These are phyloP conservation scores for Epinephelus malabaricus DNA, from an alignment of 2,797 vertebrate species.

Conservation along the genomic window DNA sequence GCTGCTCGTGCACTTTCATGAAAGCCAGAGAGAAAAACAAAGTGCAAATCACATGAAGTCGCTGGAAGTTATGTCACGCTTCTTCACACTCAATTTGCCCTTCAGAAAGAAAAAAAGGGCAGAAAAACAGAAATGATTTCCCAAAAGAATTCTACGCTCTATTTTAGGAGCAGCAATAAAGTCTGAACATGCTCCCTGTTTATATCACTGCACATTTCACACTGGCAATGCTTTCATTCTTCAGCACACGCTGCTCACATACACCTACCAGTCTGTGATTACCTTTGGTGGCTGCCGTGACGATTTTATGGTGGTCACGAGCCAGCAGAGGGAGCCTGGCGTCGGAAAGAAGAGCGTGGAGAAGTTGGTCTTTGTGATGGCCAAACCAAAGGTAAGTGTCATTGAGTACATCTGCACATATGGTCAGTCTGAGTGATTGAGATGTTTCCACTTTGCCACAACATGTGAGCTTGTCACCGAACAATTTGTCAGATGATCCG, in stretches of 20 bases:
- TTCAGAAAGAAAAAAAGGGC: conserved; percentile 25
- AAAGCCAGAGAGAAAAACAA: conserved; percentile 29
- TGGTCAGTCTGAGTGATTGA: conserved; percentile 2
- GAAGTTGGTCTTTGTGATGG: conserved; percentile 93
- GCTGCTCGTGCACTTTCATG: conserved; percentile 33
- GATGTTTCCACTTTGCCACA: neutral
- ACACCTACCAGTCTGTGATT: conserved; percentile 91
- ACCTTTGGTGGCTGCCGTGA: conserved; percentile 95
- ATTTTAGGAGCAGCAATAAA: conserved; percentile 33
- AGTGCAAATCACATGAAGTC: conserved; percentile 51
- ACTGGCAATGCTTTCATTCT: conserved; percentile 31
- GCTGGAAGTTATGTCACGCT: conserved; percentile 49
- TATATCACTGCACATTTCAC: conserved; percentile 40
- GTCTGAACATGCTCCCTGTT: conserved; percentile 21
- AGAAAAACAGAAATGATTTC: conserved; percentile 45
- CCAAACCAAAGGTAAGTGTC: conserved; percentile 90
- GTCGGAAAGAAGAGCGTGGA: conserved; percentile 90
- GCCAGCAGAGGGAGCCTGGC: conserved; percentile 88
- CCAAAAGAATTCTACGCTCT: conserved; percentile 29
- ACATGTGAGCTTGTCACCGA: neutral
- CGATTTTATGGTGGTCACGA: conserved; percentile 95
- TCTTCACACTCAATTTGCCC: conserved; percentile 56
- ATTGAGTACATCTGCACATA: neutral
- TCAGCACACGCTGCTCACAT: conserved; percentile 90
- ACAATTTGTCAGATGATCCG: no score